Evolutionary conservation across 2,888 invertebrate species (phyloP), one percentile per base, ranked within the genome.

Genomic region (Trachelus stipa): DNA sequence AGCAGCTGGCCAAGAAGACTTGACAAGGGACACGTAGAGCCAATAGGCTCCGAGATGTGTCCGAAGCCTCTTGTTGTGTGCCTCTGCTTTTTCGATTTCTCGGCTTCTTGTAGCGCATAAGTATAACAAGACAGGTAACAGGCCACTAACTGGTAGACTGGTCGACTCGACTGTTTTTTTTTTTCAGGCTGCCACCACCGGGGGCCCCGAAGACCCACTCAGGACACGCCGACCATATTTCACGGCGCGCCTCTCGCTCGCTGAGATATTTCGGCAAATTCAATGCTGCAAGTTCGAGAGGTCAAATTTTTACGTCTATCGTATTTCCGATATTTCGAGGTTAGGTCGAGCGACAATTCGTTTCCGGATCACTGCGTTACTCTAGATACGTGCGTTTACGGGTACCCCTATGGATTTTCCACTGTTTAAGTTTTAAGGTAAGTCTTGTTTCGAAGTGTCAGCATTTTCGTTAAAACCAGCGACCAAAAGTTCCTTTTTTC

Each of bases 121-220:
- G 77, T 77, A 77, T 77, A 77, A 77, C 77, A 77, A 77, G 77
- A 77, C 77, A 77, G 74, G 77, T 73, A 77, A 77, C 77, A 74
- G 77, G 74, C 31, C 12, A 34, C 34, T 40, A 40, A 34, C 77
- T 35, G 68, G 73, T 77, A 77, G 73, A 74, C 73, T 74, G 31
- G 73, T 73, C 68, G 56, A 33, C 34, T 73, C 11, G 30, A 30
- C 73, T 73, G n/a, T 73, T 37, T 73, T 23, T 11, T 34, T 73
- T 4, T 23, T 33, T 23, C 40, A 15, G 40, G 40, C 15, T 40
- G 2, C 40, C 40, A 40, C 6, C 40, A 40, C 15, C 56, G 9
- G 23, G 23, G 56, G 23, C 56, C 56, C 56, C 23, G 9, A 56
- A 56, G 56, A 56, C 56, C 56, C 56, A 23, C 56, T 56, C 56